Conservation (phyloP, 1,140 invertebrate species). For the Pseudomyrmex flavicornis region DNA sequence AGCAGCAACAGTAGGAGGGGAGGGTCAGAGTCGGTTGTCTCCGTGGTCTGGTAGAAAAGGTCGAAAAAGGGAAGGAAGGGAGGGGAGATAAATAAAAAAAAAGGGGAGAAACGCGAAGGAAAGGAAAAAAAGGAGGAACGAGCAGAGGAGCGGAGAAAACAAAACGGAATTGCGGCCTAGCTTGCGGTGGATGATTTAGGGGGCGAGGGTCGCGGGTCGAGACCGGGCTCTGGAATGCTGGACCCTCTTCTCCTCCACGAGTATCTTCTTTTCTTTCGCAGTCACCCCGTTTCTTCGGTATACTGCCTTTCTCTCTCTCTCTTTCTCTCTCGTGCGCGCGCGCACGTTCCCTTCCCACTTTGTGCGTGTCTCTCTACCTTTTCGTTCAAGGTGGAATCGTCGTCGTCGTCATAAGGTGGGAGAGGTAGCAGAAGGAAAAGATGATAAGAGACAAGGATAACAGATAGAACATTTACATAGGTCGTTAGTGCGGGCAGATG, state of each 20-base stretch:
- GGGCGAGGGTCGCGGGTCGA: constrained; percentile 84
- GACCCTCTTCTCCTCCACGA: constrained; percentile 67
- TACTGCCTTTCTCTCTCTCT: constrained; percentile 16
- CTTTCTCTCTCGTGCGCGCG: constrained; percentile 28
- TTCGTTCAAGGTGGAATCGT: constrained; percentile 63
- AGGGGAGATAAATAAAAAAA: constrained; percentile 69
- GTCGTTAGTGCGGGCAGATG: constrained; percentile 79
- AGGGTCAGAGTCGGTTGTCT: constrained; percentile 69
- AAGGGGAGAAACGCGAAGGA: constrained; percentile 53
- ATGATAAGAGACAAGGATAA: constrained; percentile 84
- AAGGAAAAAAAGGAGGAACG: constrained; percentile 55
- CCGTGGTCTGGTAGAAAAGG: constrained; percentile 67
- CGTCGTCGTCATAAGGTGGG: constrained; percentile 37
- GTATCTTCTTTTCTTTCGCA: constrained; percentile 53
- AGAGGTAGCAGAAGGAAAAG: constrained; percentile 70
- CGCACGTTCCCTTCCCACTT: constrained; percentile 39
- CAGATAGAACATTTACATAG: constrained; percentile 83
- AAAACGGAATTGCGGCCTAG: constrained; percentile 81
- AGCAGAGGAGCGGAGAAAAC: constrained; percentile 76
- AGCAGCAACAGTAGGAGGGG: constrained; percentile 15
- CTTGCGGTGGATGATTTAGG: constrained; percentile 84
- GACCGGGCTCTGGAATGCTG: constrained; percentile 83
- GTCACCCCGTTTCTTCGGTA: constrained; percentile 10
- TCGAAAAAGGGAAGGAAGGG: constrained; percentile 58
- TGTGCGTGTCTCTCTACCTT: constrained; percentile 52